Evolutionary conservation across 1,140 invertebrate genomes (phyloP), one percentile per base, ranked within the genome.

Genomic region (Danaus melanippus): DNA sequence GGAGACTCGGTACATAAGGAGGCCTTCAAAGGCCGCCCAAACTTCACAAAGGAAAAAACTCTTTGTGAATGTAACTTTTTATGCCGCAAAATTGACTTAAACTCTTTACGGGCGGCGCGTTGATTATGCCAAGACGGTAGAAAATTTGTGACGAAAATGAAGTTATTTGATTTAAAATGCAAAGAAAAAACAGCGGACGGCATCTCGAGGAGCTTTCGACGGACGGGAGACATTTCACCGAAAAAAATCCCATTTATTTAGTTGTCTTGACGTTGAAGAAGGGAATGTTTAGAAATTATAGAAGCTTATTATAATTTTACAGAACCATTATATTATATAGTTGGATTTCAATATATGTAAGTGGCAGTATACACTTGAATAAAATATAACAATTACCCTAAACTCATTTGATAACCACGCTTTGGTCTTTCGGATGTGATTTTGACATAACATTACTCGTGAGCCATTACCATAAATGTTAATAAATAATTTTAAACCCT

Each of bases 131-230:
- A 77, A 81, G 74, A 76, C 57, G 71, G 71, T 68, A 53, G 65
- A 73, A 73, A 79, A 81, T 77, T 81, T 32, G 66, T 47, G 71
- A 68, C 67, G 60, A 79, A 82, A 82, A 81, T 74, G 69, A 81
- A 82, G 71, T 79, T 83, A 79, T 85, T 82, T 74, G 73, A 79
- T 81, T 81, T 84, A 79, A 79, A 84, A 81, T 79, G 72, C 71
- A 74, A 74, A 74, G 68, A 73, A 80, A 79, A 81, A 78, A 68
- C 60, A 68, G 54, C 47, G 66, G 58, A 67, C 52, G 67, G 48
- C 48, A 50, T 63, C 46, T 60, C 60, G 51, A 52, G 48, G 56
- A 56, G 50, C 66, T 60, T 59, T 63, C 65, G 50, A 64, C 48
- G 59, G 55, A 55, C 58, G 67, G 60, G 55, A 67, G 65, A 73